Conservation (phyloP, 2,888 invertebrate species). For the Nomada lathburiana region DNA sequence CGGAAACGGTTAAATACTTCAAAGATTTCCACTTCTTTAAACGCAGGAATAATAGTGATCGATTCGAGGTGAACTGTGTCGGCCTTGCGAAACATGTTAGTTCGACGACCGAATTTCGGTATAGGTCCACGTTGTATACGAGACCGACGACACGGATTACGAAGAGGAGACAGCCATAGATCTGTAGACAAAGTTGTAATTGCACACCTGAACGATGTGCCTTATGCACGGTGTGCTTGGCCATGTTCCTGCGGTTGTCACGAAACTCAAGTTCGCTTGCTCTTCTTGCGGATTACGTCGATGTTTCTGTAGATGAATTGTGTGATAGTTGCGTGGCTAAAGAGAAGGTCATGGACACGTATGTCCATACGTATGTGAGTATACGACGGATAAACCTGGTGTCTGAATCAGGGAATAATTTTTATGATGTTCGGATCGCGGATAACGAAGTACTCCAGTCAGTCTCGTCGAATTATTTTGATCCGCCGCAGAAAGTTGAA, state of each 20-base stretch:
- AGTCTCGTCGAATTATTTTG: neutral
- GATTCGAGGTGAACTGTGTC: neutral
- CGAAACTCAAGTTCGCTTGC: neutral
- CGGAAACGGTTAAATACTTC: neutral
- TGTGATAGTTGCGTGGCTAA: neutral
- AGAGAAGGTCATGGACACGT: neutral
- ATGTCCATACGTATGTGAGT: neutral
- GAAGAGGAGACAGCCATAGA: neutral
- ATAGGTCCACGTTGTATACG: neutral
- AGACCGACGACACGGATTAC: neutral
- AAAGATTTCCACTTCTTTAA: no score
- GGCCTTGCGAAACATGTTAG: neutral
- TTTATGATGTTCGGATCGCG: neutral
- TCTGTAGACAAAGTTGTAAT: conserved; percentile 12
- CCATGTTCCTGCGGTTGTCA: neutral
- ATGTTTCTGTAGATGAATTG: conserved; percentile 15
- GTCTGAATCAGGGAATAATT: neutral
- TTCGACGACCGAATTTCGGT: neutral
- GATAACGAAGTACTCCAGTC: neutral
- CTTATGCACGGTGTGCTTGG: no score
- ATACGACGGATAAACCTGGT: neutral
- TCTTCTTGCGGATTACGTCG: neutral
- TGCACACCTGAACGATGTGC: conserved; percentile 2
- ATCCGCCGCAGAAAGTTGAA: neutral
- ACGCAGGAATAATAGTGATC: conserved; percentile 1